Evolutionary conservation across 2,113 vertebrate genomes (phyloP).

Genomic region (Perca fluviatilis): DNA sequence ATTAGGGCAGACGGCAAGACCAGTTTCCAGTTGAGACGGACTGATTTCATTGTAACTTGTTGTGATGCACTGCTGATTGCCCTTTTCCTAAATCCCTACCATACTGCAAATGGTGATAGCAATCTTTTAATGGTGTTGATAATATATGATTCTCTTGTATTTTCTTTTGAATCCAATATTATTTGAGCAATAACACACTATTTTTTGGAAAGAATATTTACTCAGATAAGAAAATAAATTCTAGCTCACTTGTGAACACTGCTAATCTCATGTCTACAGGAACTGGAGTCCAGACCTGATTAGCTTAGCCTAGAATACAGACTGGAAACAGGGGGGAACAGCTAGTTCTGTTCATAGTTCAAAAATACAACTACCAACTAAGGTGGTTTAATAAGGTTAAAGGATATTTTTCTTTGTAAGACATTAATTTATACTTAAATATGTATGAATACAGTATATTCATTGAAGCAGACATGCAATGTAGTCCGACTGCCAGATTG

Average conservation of each 20-base stretch:
- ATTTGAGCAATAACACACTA: conserved; percentile 13
- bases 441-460: neutral
- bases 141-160: conserved; percentile 5
- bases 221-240: neutral
- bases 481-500: neutral
- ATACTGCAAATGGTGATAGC: conserved; percentile 27
- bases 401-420: too few species aligned
- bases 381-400: neutral
- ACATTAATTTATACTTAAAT: too few species aligned
- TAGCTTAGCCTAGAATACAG: neutral
- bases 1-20: conserved; percentile 54
- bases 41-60: conserved; percentile 30
- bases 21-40: conserved; percentile 13
- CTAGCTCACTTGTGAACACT: neutral
- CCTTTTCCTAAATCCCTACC: neutral
- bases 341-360: neutral
- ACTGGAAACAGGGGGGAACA: neutral
- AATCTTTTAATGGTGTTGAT: conserved; percentile 18
- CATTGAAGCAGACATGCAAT: neutral
- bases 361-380: neutral
- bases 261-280: neutral
- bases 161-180: conserved; percentile 10
- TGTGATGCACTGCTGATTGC: conserved; percentile 15
- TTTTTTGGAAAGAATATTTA: neutral
- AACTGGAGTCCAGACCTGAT: neutral